These are phyloP conservation scores for Caenorhabditis inopinata DNA, from an alignment of 1,140 invertebrate genomes.

Conservation along the genomic window DNA sequence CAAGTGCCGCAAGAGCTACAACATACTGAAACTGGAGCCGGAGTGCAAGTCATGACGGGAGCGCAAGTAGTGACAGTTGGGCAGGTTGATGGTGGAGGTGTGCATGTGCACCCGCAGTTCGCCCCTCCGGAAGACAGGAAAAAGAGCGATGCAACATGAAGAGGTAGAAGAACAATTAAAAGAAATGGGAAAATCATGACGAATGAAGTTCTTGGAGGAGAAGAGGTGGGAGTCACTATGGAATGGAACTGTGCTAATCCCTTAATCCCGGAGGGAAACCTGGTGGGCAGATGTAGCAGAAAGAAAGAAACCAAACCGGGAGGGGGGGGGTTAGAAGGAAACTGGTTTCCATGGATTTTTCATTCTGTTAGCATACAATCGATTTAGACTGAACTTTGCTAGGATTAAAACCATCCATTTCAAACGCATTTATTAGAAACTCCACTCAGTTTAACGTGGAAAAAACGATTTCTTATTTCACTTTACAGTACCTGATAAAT, in stretches of 20 bases:
- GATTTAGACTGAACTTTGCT: no score
- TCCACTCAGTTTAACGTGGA: no score
- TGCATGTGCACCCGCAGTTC: conserved; percentile 4
- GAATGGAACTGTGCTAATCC: conserved; percentile 30
- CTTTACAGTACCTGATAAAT: neutral
- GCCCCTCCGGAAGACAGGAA: neutral
- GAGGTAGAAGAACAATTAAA: neutral
- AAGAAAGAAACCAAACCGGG: neutral
- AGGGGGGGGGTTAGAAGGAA: neutral
- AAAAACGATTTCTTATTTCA: no score
- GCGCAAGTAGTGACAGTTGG: conserved; percentile 8
- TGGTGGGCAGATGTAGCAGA: neutral
- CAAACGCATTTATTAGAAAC: neutral
- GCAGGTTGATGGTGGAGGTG: neutral
- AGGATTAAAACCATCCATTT: no score
- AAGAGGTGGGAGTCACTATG: neutral
- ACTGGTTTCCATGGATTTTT: no score
- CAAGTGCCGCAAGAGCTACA: conserved; percentile 30
- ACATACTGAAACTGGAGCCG: neutral
- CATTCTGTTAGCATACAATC: neutral
- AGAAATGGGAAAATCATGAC: neutral
- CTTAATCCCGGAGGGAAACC: neutral
- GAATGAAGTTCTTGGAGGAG: neutral
- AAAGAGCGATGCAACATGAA: neutral
- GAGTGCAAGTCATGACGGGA: conserved; percentile 19